Percentiles rank a stretch among this genome's conserved stretches.
Evolutionary conservation across 2,113 vertebrate species (phyloP).

Genomic region (Rhabdornis inornatus): DNA sequence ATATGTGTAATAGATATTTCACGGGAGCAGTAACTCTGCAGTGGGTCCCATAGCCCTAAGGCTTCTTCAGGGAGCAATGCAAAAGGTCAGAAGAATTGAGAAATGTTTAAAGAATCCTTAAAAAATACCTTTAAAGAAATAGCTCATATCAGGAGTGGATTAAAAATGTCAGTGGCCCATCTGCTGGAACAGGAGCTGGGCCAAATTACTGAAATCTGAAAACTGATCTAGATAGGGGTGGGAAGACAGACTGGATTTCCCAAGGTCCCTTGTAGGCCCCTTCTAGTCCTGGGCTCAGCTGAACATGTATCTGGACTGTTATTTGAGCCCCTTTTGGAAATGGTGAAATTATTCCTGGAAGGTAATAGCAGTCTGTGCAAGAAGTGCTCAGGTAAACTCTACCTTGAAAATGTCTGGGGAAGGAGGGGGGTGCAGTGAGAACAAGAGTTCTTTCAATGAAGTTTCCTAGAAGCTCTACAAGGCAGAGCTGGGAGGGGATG

Average conservation of each 20-base stretch:
- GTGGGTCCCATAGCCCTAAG: neutral
- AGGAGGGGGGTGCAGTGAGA: neutral
- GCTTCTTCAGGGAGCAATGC: neutral
- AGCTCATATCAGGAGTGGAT: neutral
- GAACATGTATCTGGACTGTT: neutral
- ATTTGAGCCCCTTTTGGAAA: neutral
- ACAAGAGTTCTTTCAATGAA: neutral
- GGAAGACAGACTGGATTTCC: neutral
- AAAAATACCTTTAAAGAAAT: neutral
- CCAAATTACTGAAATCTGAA: neutral
- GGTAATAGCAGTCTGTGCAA: neutral
- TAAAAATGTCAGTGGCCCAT: neutral
- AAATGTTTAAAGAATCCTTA: neutral
- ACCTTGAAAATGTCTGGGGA: neutral
- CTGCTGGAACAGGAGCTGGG: neutral
- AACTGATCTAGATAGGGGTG: neutral
- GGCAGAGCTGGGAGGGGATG: neutral
- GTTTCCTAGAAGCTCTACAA: neutral
- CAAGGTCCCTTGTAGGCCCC: neutral
- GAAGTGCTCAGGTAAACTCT: neutral
- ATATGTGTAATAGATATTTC: neutral
- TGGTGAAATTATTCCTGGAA: neutral
- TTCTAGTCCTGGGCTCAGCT: neutral
- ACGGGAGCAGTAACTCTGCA: neutral
- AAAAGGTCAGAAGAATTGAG: neutral